Percentiles rank a stretch among this genome's conserved stretches.
Evolutionary conservation across 92 coral and sea anemone species (phyloP).

Genomic region (Epizoanthus ramosus): DNA sequence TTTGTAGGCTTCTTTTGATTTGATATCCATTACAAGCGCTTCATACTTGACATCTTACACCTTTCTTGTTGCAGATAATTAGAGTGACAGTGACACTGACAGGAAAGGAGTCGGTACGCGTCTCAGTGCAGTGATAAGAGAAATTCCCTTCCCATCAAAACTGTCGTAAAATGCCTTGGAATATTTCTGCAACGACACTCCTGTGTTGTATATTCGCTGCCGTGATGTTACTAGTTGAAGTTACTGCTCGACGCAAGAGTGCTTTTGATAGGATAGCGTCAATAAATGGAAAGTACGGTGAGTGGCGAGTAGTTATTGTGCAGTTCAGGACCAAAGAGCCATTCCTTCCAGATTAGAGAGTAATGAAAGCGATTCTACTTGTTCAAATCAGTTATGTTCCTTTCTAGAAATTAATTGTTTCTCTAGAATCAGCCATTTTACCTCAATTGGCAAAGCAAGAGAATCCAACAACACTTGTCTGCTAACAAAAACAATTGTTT

Average conservation of each 20-base stretch:
- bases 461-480: too few species aligned
- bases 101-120: constrained; percentile 7
- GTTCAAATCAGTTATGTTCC: too few species aligned
- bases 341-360: too few species aligned
- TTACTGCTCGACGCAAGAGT: constrained; percentile 34
- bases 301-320: constrained; percentile 23
- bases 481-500: too few species aligned
- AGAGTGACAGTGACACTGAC: constrained; percentile 38
- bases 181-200: not conserved
- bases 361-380: too few species aligned
- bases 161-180: constrained; percentile 30
- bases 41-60: constrained; percentile 42
- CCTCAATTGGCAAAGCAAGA: too few species aligned
- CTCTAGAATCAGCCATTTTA: too few species aligned
- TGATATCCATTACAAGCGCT: constrained; percentile 34
- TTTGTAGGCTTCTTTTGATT: not conserved
- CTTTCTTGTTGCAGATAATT: constrained; percentile 35
- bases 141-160: not conserved
- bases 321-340: constrained; percentile 3
- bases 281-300: constrained; percentile 65
- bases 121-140: constrained; percentile 11
- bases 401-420: too few species aligned
- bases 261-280: constrained; percentile 72
- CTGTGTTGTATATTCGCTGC: constrained; percentile 16
- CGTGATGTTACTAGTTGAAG: constrained; percentile 13